Conservation (phyloP, 2,797 vertebrate genomes). For the Sorex maritimensis region DNA sequence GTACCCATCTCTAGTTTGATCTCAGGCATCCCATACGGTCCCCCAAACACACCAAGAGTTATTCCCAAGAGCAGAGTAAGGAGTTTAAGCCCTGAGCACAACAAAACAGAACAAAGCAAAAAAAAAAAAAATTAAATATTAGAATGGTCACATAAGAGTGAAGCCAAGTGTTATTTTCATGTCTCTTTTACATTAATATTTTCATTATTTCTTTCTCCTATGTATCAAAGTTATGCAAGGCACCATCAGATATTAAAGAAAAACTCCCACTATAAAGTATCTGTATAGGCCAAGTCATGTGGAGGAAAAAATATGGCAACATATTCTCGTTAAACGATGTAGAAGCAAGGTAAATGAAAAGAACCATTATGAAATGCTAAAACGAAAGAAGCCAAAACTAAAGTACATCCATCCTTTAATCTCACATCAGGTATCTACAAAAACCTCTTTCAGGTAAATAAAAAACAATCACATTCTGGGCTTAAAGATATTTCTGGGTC, state of each 20-base stretch:
- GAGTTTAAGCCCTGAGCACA: too few relatives aligned
- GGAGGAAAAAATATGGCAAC: neutral
- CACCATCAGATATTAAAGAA: neutral
- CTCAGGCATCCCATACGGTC: too few relatives aligned
- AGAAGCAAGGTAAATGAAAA: neutral
- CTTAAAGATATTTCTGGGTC: neutral
- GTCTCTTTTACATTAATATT: neutral
- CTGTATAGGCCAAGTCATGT: neutral
- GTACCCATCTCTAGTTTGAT: too few relatives aligned
- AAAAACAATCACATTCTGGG: neutral
- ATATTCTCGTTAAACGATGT: neutral
- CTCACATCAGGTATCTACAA: neutral
- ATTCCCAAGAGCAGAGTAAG: too few relatives aligned
- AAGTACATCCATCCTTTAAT: neutral
- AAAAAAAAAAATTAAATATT: neutral
- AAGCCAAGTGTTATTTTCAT: neutral
- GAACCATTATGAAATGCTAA: neutral
- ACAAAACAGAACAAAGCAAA: neutral
- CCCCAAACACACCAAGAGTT: too few relatives aligned
- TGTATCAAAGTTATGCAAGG: conserved; percentile 10
- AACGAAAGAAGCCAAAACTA: neutral
- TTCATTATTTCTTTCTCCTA: neutral
- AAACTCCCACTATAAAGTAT: neutral
- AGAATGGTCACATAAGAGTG: neutral
- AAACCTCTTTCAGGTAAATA: neutral